These are phyloP conservation scores for Parnassius orleans DNA, from an alignment of 2,888 invertebrate species.

Conservation along the genomic window DNA sequence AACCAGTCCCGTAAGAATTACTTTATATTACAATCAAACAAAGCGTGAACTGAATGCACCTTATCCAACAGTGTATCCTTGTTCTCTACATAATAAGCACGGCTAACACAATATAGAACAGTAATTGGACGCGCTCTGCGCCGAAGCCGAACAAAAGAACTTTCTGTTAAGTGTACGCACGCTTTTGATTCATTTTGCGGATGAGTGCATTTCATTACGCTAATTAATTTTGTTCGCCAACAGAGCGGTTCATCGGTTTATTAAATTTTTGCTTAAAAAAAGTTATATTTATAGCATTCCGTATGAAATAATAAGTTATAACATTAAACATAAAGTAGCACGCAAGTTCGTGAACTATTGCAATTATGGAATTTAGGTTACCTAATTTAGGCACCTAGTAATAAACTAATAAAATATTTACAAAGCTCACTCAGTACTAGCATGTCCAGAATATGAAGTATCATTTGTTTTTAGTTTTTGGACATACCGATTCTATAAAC, in stretches of 20 bases:
- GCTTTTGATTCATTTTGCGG: slow-evolving; percentile 60
- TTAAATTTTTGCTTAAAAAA: slow-evolving; percentile 20
- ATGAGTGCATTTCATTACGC: slow-evolving; percentile 56
- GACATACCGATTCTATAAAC: too few relatives aligned
- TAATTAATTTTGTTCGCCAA: slow-evolving; percentile 45
- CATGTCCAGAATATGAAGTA: too few relatives aligned
- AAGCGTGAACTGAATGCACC: slow-evolving; percentile 20
- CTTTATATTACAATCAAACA: slow-evolving; percentile 7
- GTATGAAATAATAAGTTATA: too few relatives aligned
- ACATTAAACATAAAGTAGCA: too few relatives aligned
- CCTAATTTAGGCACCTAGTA: too few relatives aligned
- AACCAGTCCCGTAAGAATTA: not conserved
- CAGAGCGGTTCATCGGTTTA: slow-evolving; percentile 42
- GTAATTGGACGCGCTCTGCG: slow-evolving; percentile 25
- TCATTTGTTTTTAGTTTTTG: too few relatives aligned
- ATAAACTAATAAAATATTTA: too few relatives aligned
- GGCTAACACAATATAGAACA: slow-evolving; percentile 20
- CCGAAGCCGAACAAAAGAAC: slow-evolving; percentile 22
- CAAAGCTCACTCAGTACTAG: too few relatives aligned
- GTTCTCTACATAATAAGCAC: slow-evolving; percentile 24
- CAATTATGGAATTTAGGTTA: too few relatives aligned
- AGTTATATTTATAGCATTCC: too few relatives aligned
- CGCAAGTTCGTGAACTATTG: too few relatives aligned
- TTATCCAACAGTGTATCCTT: slow-evolving; percentile 23
- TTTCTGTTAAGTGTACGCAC: slow-evolving; percentile 38